Base-by-base conservation (phyloP, 2,888 invertebrate genomes). In the Hemicrepidius hirtus region DNA sequence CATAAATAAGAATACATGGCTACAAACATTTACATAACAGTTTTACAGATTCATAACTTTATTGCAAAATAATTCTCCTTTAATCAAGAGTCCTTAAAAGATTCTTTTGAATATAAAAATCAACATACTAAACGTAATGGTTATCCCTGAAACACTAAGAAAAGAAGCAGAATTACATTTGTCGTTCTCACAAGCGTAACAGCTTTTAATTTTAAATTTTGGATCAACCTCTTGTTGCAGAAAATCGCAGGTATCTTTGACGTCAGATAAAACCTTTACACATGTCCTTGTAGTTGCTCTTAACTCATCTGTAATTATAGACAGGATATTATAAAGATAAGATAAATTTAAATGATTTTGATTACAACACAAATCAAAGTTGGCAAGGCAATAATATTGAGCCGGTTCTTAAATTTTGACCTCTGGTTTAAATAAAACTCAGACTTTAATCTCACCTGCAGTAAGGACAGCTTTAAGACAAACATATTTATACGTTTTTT, bases 141-240 rank as follows among this genome's bases (percentile, higher is more conserved):
- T 13, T 40, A n/a, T n/a, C 13, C n/a, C 13, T 4, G n/a, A 13
- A 1, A 1, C 13, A 40, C 3, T 3, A 24, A 49, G 9, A 3
- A 18, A 13, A 0, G 59, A 18, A 1, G 35, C 13, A 10, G 68
- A 60, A 49, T 68, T 68, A 16, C 68, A 68, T 16, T 68, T 60
- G 13, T 68, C 40, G 4, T 13, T 60, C 2, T 46, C 21, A 24
- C 68, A 68, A 3, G 49, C 9, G 0, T 3, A 7, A 24, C 68
- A 68, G 21, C 28, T 49, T 2, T 16, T 10, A 10, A 68, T 9
- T 49, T 55, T 32, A 13, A 66, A 0, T 12, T 6, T 32, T 9
- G 37, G 12, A 6, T 28, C 13, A 9, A 49, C 6, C 2, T 67
- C 67, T 46, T 44, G 67, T 13, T 57, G 44, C 2, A 67, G n/a